Conservation (phyloP, 2,888 invertebrate species). For the Parascotia fuliginaria region DNA sequence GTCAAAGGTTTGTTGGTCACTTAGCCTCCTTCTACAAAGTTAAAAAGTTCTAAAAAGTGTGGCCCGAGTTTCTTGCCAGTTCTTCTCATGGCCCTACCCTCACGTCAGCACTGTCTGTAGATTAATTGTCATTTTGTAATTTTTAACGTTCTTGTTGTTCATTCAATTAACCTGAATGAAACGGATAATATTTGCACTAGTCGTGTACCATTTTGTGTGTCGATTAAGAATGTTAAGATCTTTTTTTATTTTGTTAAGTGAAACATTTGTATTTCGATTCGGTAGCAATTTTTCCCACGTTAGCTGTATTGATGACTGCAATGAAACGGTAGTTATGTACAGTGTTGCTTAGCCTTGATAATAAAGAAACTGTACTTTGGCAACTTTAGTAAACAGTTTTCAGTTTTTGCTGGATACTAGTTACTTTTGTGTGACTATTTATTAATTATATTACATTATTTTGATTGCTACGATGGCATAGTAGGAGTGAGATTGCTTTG, state of each 20-base stretch:
- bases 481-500: too few species aligned
- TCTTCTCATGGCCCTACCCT: too few species aligned
- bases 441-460: too few species aligned
- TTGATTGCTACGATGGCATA: too few species aligned
- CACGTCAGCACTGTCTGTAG: too few species aligned
- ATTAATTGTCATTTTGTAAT: too few species aligned
- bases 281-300: background rate
- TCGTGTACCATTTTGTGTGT: too few species aligned
- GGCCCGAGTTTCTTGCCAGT: too few species aligned
- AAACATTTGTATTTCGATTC: constrained; percentile 1
- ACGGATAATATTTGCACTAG: too few species aligned
- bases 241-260: background rate
- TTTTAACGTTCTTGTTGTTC: too few species aligned
- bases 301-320: constrained; percentile 8
- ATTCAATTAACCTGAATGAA: too few species aligned
- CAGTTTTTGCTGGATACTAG: background rate
- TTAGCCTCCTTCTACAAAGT: constrained; percentile 20
- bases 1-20: constrained; percentile 31
- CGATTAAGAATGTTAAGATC: background rate
- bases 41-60: constrained; percentile 19
- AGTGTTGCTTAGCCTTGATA: background rate
- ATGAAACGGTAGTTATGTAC: constrained; percentile 3
- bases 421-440: too few species aligned
- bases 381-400: background rate
- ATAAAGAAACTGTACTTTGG: background rate